Conservation (phyloP, 2,113 vertebrate species). For the Rhynchopsitta pachyrhyncha region DNA sequence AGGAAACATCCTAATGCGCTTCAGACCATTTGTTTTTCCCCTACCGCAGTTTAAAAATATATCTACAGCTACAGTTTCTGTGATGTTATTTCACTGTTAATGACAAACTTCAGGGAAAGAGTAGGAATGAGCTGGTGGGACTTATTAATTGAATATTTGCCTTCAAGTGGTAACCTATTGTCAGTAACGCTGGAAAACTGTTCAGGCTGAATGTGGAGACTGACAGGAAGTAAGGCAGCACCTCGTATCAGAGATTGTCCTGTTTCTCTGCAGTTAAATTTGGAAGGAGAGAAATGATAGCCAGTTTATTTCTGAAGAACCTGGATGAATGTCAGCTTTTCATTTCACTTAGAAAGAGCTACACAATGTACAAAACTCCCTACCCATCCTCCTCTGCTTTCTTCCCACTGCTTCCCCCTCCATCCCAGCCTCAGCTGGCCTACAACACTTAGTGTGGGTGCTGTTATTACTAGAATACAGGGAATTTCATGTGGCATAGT, state of each 20-base stretch:
- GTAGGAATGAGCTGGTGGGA: background rate
- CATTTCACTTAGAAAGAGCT: background rate
- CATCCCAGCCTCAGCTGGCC: background rate
- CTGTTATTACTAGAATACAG: background rate
- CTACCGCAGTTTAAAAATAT: background rate
- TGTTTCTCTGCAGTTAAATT: background rate
- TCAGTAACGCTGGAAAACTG: background rate
- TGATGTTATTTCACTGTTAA: background rate
- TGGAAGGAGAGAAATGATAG: background rate
- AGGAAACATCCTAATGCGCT: background rate
- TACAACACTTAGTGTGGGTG: background rate
- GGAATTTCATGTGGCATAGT: background rate
- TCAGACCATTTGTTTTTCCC: background rate
- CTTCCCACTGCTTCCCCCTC: background rate
- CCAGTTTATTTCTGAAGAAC: background rate
- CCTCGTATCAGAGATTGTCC: background rate
- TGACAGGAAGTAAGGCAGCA: background rate
- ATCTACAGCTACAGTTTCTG: background rate
- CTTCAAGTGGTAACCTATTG: background rate
- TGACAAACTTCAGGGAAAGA: background rate
- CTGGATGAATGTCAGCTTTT: background rate
- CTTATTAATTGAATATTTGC: background rate
- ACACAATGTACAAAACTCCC: background rate
- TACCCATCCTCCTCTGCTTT: background rate
- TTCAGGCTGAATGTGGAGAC: background rate